Conservation (phyloP, 2,888 invertebrate species). For the Odontothrips loti region DNA sequence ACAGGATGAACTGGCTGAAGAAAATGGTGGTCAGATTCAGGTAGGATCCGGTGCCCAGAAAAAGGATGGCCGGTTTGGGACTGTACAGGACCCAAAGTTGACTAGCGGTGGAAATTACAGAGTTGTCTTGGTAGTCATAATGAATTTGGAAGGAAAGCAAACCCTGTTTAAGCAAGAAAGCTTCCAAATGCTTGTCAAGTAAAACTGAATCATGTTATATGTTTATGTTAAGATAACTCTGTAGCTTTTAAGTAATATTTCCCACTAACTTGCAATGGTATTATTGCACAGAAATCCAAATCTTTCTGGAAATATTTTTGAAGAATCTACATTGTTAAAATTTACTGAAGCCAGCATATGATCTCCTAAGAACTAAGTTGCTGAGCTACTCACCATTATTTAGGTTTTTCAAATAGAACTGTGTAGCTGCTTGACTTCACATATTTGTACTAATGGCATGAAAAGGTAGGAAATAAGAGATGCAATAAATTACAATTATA, state of each 20-base stretch:
- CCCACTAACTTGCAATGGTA: not conserved
- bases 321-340: no score
- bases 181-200: constrained; percentile 9
- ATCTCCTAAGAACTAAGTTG: no score
- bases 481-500: no score
- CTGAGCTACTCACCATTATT: no score
- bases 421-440: no score
- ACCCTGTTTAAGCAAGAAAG: not conserved
- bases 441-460: no score
- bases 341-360: no score
- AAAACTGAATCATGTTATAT: not conserved
- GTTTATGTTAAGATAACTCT: no score
- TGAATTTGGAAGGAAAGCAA: not conserved
- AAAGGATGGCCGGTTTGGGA: not conserved
- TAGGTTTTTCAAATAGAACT: no score
- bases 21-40: not conserved
- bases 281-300: not conserved
- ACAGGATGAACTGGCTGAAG: not conserved
- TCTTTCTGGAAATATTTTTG: not conserved
- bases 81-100: not conserved
- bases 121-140: not conserved
- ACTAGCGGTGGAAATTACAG: constrained; percentile 4
- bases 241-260: no score
- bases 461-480: no score
- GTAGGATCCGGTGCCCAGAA: not conserved